A percentile compares a stretch with the other conserved stretches of the same genome.
Evolutionary conservation across 2,888 invertebrate species (phyloP).

Genomic region (Microdon myrmicae): DNA sequence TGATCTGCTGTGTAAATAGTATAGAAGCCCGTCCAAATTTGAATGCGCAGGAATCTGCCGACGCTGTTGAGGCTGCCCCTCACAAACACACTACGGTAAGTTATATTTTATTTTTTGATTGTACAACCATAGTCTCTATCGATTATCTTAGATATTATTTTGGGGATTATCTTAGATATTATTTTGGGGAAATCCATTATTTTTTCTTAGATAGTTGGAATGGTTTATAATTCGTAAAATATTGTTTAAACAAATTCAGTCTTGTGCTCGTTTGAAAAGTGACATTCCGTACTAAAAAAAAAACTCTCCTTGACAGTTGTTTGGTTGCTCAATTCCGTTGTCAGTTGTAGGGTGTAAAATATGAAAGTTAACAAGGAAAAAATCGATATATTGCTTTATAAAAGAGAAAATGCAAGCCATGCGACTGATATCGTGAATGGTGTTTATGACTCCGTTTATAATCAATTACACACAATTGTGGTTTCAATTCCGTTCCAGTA

Average conservation of each 20-base stretch:
- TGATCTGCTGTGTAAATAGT: constrained; percentile 57
- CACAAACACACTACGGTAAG: constrained; percentile 24
- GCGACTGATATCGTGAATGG: no score
- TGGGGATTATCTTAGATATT: not conserved
- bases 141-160: constrained; percentile 6
- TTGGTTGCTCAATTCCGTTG: no score
- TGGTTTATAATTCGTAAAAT: constrained; percentile 9
- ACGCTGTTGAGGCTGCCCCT: no score
- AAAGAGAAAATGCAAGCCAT: no score
- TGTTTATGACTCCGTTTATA: no score
- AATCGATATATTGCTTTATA: constrained; percentile 8
- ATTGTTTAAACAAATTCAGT: no score
- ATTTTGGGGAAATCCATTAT: constrained; percentile 7
- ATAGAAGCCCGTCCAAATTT: constrained; percentile 64
- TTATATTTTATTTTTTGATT: constrained; percentile 7
- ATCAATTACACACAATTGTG: no score
- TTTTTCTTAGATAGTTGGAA: not conserved
- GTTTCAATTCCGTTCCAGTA: no score
- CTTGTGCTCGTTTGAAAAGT: no score
- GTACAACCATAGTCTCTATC: not conserved
- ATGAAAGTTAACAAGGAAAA: constrained; percentile 23
- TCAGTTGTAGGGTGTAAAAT: no score
- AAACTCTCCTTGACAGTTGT: no score
- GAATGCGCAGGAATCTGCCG: constrained; percentile 25
- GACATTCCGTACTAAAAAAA: no score